Conservation (phyloP, 1,140 invertebrate species). For the Drosophila takahashii region DNA sequence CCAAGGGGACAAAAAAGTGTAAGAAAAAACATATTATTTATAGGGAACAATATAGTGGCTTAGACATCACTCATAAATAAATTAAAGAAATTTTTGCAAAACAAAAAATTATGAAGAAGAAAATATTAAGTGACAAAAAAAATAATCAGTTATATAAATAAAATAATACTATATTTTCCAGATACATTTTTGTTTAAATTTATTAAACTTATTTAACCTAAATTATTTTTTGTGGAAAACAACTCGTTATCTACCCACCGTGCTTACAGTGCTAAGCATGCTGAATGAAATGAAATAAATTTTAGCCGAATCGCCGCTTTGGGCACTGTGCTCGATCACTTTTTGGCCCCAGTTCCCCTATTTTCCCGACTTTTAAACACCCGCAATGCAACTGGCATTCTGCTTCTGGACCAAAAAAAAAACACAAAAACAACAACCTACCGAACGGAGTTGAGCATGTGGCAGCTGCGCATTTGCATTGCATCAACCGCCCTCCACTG, state of each 20-base stretch:
- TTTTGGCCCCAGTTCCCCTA: constrained; percentile 1
- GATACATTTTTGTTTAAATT: no score
- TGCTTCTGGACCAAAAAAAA: constrained; percentile 37
- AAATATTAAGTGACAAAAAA: not conserved
- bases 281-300: constrained; percentile 71
- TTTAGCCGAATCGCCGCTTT: constrained; percentile 73
- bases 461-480: constrained; percentile 79
- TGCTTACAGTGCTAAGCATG: constrained; percentile 32
- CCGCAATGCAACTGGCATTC: constrained; percentile 37
- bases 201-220: no score
- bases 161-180: no score
- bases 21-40: no score
- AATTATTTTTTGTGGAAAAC: no score
- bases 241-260: constrained; percentile 2
- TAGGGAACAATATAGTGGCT: no score
- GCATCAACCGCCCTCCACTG: constrained; percentile 42
- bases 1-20: not conserved
- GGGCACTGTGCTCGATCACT: constrained; percentile 27
- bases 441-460: constrained; percentile 29
- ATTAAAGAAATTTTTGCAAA: no score
- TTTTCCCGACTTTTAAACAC: constrained; percentile 14
- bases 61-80: no score
- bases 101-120: not conserved
- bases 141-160: no score
- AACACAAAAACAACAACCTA: not conserved